A percentile compares a stretch with the other conserved stretches of the same genome.
phyloP scores from a whole-genome alignment of 2,888 invertebrate genomes.

The Gnatocerus cornutus region DNA sequence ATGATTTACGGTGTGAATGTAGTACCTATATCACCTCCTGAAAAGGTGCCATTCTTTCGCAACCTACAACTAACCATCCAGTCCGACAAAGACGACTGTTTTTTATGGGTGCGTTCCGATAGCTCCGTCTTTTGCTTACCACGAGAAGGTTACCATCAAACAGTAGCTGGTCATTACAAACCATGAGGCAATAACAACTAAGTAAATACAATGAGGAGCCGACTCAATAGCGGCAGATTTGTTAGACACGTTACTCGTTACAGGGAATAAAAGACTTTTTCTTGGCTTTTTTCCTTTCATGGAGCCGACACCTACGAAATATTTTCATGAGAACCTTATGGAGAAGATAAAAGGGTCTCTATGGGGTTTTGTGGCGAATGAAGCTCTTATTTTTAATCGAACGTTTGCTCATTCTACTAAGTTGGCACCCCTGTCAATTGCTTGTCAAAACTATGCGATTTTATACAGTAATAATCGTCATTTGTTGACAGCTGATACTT shows the following conservation, averaged over 20 bases:
- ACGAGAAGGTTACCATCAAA: constrained; percentile 44
- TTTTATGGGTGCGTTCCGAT: constrained; percentile 7
- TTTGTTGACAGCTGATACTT: too few relatives aligned
- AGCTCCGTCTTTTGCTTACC: constrained; percentile 18
- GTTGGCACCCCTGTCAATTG: too few relatives aligned
- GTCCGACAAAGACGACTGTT: not conserved
- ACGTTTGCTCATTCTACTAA: too few relatives aligned
- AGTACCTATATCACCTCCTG: constrained; percentile 25
- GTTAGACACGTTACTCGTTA: constrained; percentile 60
- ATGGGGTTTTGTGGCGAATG: not conserved
- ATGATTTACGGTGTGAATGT: constrained; percentile 62
- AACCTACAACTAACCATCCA: constrained; percentile 3
- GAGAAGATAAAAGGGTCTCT: not conserved
- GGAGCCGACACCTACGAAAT: constrained; percentile 53
- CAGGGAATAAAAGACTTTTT: constrained; percentile 53
- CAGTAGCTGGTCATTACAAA: constrained; percentile 64
- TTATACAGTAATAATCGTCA: too few relatives aligned
- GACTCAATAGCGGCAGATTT: constrained; percentile 62
- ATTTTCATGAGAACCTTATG: constrained; percentile 47
- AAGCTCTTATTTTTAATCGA: too few relatives aligned
- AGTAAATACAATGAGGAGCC: constrained; percentile 62
- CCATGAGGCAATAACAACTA: constrained; percentile 64
- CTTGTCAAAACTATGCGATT: too few relatives aligned
- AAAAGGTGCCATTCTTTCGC: constrained; percentile 40
- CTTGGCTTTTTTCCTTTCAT: constrained; percentile 52